phyloP scores from a whole-genome alignment of 2,797 vertebrate genomes.

The Acomys russatus region DNA sequence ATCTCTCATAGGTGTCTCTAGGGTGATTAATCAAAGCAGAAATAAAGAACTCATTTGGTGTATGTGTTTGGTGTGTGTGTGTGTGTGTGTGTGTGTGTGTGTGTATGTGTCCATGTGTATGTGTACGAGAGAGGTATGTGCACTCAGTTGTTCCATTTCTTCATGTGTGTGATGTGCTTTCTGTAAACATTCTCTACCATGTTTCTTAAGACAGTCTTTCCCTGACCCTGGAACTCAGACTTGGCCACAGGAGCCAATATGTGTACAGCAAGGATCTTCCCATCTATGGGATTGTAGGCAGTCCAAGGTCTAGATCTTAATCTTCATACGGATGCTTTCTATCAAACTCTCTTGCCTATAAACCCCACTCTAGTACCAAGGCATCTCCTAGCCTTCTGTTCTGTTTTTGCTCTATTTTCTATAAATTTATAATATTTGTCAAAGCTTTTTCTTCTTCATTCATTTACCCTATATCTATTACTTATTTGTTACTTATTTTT shows the following conservation, averaged over 20 bases:
- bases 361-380: neutral
- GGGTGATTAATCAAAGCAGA: neutral
- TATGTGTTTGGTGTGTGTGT: neutral
- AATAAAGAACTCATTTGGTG: neutral
- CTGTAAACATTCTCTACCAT: neutral
- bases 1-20: neutral
- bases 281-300: neutral
- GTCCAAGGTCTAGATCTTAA: too few species aligned
- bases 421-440: neutral
- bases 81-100: neutral
- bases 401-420: neutral
- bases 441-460: neutral
- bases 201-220: neutral
- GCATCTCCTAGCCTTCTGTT: too few species aligned
- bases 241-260: neutral
- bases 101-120: too few species aligned
- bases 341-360: neutral
- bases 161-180: neutral
- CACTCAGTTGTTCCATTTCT: neutral
- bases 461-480: neutral
- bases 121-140: too few species aligned
- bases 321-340: too few species aligned
- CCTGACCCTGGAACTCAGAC: neutral
- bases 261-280: neutral
- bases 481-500: neutral